Conservation (phyloP, 2,888 invertebrate genomes). For the Cynaeus angustus region DNA sequence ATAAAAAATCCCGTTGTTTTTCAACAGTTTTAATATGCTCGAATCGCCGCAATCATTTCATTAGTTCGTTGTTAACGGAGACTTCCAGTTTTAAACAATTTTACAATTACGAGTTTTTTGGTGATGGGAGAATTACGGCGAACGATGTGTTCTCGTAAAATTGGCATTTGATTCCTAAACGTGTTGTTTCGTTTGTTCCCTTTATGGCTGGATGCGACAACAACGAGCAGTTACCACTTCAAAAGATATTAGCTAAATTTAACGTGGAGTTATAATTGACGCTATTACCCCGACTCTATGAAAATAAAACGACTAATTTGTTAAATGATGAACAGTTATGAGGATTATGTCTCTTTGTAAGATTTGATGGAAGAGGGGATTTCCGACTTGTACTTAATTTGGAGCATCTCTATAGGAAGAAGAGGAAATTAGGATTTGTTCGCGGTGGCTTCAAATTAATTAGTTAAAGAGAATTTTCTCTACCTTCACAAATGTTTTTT, state of each 20-base stretch:
- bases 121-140: not conserved
- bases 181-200: not conserved
- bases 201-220: not conserved
- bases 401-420: too few relatives aligned
- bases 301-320: not conserved
- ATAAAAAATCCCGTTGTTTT: conserved; percentile 8
- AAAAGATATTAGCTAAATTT: not conserved
- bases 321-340: conserved; percentile 5
- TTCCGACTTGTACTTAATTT: too few relatives aligned
- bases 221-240: not conserved
- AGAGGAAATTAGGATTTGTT: too few relatives aligned
- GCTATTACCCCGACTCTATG: not conserved
- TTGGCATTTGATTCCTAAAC: not conserved
- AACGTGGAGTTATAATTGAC: not conserved
- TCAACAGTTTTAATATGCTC: not conserved
- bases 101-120: not conserved
- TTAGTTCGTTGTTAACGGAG: not conserved
- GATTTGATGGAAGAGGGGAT: not conserved
- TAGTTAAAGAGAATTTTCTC: too few relatives aligned
- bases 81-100: not conserved
- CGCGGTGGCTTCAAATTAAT: too few relatives aligned
- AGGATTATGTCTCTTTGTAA: not conserved
- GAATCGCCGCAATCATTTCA: conserved; percentile 4
- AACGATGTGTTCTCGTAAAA: not conserved
- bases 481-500: too few relatives aligned